A percentile compares a stretch with the other conserved stretches of the same genome.
phyloP scores from a whole-genome alignment of 2,888 invertebrate genomes.

The Nomada fabriciana region DNA sequence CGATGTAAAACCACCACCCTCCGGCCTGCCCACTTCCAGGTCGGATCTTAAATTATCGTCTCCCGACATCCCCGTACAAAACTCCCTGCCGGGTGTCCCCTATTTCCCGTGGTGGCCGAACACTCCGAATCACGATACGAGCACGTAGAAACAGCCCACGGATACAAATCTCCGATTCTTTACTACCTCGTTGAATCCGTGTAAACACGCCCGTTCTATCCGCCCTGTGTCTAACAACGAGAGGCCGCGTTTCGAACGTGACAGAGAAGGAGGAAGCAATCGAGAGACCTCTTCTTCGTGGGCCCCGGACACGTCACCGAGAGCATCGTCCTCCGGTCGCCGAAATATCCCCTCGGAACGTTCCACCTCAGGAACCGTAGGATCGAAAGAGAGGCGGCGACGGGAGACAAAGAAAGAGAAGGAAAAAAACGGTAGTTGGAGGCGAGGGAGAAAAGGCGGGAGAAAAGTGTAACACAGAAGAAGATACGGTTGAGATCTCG shows the following conservation, averaged over 20 bases:
- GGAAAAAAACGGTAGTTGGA: constrained; percentile 7
- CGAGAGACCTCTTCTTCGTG: neutral
- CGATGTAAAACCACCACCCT: neutral
- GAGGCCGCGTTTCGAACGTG: too few species aligned
- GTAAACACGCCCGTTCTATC: constrained; percentile 53
- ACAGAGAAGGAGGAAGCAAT: neutral
- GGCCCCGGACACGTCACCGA: neutral
- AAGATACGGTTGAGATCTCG: constrained; percentile 66
- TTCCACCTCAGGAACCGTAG: constrained; percentile 17
- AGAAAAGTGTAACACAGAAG: constrained; percentile 45
- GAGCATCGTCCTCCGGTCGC: constrained; percentile 39
- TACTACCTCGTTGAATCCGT: constrained; percentile 41
- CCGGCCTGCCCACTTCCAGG: neutral
- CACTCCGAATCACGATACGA: constrained; percentile 16
- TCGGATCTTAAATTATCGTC: constrained; percentile 17
- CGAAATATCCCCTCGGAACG: constrained; percentile 2
- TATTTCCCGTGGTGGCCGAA: neutral
- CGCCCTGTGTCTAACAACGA: neutral
- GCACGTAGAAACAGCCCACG: constrained; percentile 27
- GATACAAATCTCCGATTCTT: constrained; percentile 54
- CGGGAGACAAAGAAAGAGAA: neutral
- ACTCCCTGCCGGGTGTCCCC: neutral
- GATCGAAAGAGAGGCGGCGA: constrained; percentile 8
- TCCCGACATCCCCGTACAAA: neutral
- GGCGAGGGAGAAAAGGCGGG: neutral